Percentiles rank a stretch among this genome's conserved stretches.
These are phyloP conservation scores for Symphodus melops DNA, from an alignment of 2,113 vertebrate species.

Conservation along the genomic window DNA sequence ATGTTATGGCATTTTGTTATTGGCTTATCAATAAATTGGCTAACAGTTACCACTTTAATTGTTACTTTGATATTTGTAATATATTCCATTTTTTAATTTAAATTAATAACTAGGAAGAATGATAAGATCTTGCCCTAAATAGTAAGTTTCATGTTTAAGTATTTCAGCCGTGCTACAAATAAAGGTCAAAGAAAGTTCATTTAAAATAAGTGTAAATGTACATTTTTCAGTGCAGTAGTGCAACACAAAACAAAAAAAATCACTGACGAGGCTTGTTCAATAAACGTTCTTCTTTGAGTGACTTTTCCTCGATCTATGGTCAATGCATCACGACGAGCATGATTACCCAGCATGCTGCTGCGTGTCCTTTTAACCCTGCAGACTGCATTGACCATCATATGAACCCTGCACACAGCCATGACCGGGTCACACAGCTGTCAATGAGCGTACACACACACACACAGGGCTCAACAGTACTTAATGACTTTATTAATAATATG, in stretches of 20 bases:
- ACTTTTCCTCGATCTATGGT: constrained; percentile 50
- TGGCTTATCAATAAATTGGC: background rate
- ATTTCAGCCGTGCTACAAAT: no score
- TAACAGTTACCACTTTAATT: background rate
- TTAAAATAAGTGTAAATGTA: no score
- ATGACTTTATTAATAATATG: constrained; percentile 88
- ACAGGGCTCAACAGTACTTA: constrained; percentile 78
- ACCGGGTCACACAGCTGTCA: constrained; percentile 65
- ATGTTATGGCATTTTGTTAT: no score
- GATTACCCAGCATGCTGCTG: constrained; percentile 15
- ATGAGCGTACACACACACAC: constrained; percentile 33
- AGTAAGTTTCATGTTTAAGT: no score
- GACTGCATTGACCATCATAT: constrained; percentile 46
- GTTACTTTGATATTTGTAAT: no score
- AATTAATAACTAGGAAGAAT: no score
- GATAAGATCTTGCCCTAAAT: no score
- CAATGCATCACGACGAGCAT: constrained; percentile 37
- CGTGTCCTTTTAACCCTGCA: constrained; percentile 73
- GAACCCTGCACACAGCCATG: constrained; percentile 39
- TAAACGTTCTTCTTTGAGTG: constrained; percentile 2
- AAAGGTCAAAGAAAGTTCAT: background rate
- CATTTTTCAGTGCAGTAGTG: background rate
- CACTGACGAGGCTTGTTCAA: constrained; percentile 57
- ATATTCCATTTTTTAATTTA: no score
- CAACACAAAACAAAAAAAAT: constrained; percentile 19